Base-by-base conservation (phyloP, 1,140 invertebrate genomes). In the Halictus rubicundus region DNA sequence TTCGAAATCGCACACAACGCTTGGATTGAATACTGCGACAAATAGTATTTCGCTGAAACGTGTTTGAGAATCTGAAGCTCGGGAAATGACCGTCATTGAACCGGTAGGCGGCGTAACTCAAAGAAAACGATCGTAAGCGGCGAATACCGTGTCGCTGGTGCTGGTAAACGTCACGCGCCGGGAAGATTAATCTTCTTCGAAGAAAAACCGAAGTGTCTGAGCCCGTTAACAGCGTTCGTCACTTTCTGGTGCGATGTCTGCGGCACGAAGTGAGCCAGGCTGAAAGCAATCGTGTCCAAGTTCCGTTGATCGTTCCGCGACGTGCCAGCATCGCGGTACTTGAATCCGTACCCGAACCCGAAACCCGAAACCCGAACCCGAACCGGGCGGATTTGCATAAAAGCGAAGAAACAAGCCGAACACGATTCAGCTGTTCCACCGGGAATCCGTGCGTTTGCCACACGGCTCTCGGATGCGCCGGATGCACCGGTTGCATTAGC, bases 201-300 rank as follows among this genome's bases (percentile, higher is more conserved):
- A 9, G 25, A 37, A 74, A 65, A 65, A 74, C 32, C n/a, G 60
- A 32, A 32, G 42, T 14, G 42, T 46, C 27, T 2, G 16, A 32
- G 60, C 42, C 59, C 23, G 27, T 27, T 7, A 65, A 74, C 72
- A 74, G 10, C 42, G 42, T 74, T 74, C 61, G 52, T 74, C 72
- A 65, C 60, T 74, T 39, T 42, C 37, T 46, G 27, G 65, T 54
- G 27, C 46, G 46, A 39, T 42, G 32, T 74, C 61, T 39, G 25
- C 57, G 23, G 21, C 19, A 25, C 23, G 19, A 27, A 25, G 19
- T 19, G 37, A 46, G 70, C 25, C 25, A n/a, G 27, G 32, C n/a
- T 54, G 60, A 74, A 74, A 65, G 71, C 63, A 65, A 74, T 54
- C 60, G 73, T 32, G 54, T 68, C 64, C 73, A 68, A 68, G 23